Evolutionary conservation across 2,797 vertebrate genomes (phyloP).

Genomic region (Peromyscus melanophrys): DNA sequence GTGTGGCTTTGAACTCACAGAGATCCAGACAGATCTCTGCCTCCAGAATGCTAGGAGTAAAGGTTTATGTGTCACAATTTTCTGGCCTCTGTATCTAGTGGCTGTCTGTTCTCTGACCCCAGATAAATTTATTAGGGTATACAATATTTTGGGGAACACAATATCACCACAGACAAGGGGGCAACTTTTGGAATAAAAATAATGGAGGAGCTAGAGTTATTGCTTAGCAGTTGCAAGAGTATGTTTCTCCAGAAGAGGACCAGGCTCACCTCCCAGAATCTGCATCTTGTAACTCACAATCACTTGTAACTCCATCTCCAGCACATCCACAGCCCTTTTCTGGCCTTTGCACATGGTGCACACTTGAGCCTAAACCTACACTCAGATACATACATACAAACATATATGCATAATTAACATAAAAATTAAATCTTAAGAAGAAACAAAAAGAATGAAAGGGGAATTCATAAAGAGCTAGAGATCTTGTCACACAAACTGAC

Average conservation of each 20-base stretch:
- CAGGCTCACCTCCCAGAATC: background rate
- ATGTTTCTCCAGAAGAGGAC: background rate
- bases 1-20: too few species aligned
- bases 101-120: too few species aligned
- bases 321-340: background rate
- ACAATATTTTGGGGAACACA: too few species aligned
- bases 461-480: background rate
- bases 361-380: background rate
- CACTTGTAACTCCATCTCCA: background rate
- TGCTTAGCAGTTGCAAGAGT: background rate
- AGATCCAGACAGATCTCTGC: too few species aligned
- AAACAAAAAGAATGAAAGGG: background rate
- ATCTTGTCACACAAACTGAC: background rate
- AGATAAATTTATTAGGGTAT: too few species aligned
- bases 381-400: background rate
- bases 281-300: background rate
- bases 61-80: too few species aligned
- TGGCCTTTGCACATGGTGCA: background rate
- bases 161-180: background rate
- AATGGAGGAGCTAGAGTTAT: accelerated
- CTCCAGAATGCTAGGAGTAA: too few species aligned
- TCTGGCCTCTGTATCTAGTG: too few species aligned
- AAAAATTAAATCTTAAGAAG: background rate
- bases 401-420: background rate
- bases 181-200: background rate